Base-by-base conservation (phyloP, 2,797 vertebrate species). In the Sus cebifrons region DNA sequence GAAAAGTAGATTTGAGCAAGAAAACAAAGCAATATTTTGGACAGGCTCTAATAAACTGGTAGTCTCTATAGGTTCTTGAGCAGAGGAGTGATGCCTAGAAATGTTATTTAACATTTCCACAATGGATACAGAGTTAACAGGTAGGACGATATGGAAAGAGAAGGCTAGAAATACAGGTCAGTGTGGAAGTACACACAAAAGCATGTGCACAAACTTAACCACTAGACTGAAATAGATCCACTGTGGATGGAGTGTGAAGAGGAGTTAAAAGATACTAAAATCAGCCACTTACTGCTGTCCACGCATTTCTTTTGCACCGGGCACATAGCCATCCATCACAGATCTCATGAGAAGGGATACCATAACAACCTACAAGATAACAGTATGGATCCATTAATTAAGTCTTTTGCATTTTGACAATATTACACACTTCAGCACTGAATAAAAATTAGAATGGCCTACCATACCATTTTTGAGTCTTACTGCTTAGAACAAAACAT, bases 281-380 rank as follows among this genome's bases (percentile, higher is more conserved):
- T 54, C 68, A 92, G 79, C 74, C 88, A 99, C 99, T 99, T 99
- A 99, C 99, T n/a, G 99, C 99, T 97, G 99, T 98, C 98, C 99
- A 99, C 75, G 99, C 99, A 98, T 98, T 99, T 97, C 98, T 99
- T 68, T 97, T 98, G 95, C 99, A 99, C 79, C 99, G 99, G 98
- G 99, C 99, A 98, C 99, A 99, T 0, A 99, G 98, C 99, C 99
- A 99, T 91, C 98, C 99, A 44, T 99, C 98, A 36, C 92, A 96
- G 96, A 99, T 98, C 89, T 99, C 99, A 62, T 99, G 98, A 95
- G 99, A 98, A 95, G 99, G 98, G 94, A 99, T 98, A 86, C 99
- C 99, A 68, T 99, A 99, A 98, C 99, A 99, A 99, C 99, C 99
- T 99, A 86, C 96, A 97, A 98, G 95, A 98, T 16, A 98, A 95